phyloP scores from a whole-genome alignment of 2,797 vertebrate species.

The Arrhamphus sclerolepis region DNA sequence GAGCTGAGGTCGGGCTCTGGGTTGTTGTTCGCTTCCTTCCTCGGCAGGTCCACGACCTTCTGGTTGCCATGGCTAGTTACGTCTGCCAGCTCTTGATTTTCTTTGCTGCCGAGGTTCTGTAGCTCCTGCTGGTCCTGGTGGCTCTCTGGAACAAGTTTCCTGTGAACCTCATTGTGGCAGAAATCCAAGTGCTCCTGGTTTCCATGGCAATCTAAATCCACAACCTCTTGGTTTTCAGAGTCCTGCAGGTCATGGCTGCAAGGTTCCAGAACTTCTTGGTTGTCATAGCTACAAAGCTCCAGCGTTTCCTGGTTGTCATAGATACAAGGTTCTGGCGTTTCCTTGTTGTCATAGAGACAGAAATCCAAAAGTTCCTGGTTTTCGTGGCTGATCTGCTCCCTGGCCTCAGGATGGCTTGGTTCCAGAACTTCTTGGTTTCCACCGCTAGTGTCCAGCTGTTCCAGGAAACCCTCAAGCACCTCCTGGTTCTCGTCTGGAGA shows the following conservation, averaged over 20 bases:
- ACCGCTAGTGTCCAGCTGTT: slow-evolving; percentile 30
- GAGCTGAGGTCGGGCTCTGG: slow-evolving; percentile 25
- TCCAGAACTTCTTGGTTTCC: slow-evolving; percentile 61
- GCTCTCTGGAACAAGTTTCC: slow-evolving; percentile 16
- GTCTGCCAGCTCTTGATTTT: slow-evolving; percentile 48
- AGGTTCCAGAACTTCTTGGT: slow-evolving; percentile 52
- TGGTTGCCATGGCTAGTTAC: slow-evolving; percentile 51
- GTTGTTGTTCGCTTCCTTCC: slow-evolving; percentile 65
- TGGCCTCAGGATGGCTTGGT: slow-evolving; percentile 8
- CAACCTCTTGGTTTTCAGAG: slow-evolving; percentile 49
- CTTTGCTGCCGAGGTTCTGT: slow-evolving; percentile 17
- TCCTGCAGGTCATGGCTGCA: slow-evolving; percentile 12
- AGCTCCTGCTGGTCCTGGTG: slow-evolving; percentile 33
- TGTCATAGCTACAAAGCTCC: slow-evolving; percentile 32
- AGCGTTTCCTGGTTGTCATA: slow-evolving; percentile 19
- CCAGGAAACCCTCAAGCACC: slow-evolving; percentile 51
- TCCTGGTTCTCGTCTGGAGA: slow-evolving; percentile 58
- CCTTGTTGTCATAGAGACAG: slow-evolving; percentile 52
- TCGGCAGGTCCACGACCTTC: slow-evolving; percentile 46
- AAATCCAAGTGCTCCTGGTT: slow-evolving; percentile 33
- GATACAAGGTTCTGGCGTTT: slow-evolving; percentile 42
- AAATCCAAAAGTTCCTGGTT: slow-evolving; percentile 52
- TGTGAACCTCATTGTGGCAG: slow-evolving; percentile 35
- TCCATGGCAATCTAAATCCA: slow-evolving; percentile 38
- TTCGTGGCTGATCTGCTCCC: slow-evolving; percentile 19